phyloP scores from a whole-genome alignment of 2,113 vertebrate genomes.

The Paraplagusia blochii region DNA sequence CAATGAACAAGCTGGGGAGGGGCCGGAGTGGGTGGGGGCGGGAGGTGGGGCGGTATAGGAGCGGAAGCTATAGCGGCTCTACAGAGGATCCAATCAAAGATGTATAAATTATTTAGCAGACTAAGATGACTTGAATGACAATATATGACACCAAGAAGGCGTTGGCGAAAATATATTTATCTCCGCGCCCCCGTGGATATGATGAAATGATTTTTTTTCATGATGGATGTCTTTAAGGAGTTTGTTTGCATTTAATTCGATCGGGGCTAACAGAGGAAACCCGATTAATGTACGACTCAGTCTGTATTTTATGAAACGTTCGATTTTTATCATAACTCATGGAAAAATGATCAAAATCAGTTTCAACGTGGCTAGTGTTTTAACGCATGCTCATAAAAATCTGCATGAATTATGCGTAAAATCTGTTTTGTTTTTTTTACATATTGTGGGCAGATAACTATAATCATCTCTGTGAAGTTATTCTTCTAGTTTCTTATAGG shows the following conservation, averaged over 20 bases:
- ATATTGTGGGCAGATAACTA: too few species aligned
- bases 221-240: constrained; percentile 21
- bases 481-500: too few species aligned
- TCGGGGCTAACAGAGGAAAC: background rate
- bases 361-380: too few species aligned
- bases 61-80: constrained; percentile 50
- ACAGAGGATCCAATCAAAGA: constrained; percentile 71
- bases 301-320: background rate
- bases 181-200: constrained; percentile 26
- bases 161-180: constrained; percentile 41
- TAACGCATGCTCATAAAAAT: too few species aligned
- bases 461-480: too few species aligned
- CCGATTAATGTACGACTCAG: constrained; percentile 1
- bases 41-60: constrained; percentile 30
- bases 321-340: too few species aligned
- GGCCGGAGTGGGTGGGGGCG: constrained; percentile 21
- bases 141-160: constrained; percentile 55
- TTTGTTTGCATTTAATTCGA: constrained; percentile 1
- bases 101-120: constrained; percentile 78
- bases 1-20: constrained; percentile 70
- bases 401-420: too few species aligned
- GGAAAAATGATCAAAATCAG: too few species aligned
- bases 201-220: constrained; percentile 3
- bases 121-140: constrained; percentile 75
- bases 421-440: too few species aligned